These are phyloP conservation scores for Pandemis heparana DNA, from an alignment of 2,888 invertebrate species.

Conservation along the genomic window DNA sequence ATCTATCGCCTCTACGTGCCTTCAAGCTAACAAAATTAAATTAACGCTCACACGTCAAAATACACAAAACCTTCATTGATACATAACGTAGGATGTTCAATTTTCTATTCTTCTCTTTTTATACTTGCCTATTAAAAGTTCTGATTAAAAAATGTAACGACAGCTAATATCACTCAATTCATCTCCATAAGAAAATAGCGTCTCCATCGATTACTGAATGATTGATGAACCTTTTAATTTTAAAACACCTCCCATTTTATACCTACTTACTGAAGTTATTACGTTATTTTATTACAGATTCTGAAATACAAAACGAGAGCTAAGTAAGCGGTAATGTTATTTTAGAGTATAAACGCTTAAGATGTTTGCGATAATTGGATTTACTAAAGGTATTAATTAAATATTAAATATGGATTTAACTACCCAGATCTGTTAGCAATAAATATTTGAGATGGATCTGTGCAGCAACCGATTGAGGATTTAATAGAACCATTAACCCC, in stretches of 20 bases:
- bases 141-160: conserved; percentile 5
- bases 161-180: conserved; percentile 18
- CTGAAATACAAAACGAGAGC: neutral
- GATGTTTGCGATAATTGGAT: neutral
- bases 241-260: neutral
- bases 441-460: conserved; percentile 24
- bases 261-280: too few species aligned
- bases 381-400: conserved; percentile 6
- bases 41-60: neutral
- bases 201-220: conserved; percentile 30
- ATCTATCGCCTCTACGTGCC: conserved; percentile 1
- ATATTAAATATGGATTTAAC: conserved; percentile 21
- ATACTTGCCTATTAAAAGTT: neutral
- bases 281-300: neutral
- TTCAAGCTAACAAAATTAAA: neutral
- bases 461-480: conserved; percentile 43
- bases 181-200: conserved; percentile 21
- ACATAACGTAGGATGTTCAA: neutral
- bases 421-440: conserved; percentile 2
- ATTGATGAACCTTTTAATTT: conserved; percentile 21
- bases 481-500: conserved; percentile 64
- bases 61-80: neutral
- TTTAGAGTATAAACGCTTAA: neutral
- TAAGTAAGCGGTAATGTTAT: neutral
- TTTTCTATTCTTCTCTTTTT: neutral